phyloP scores from a whole-genome alignment of 2,113 vertebrate genomes.

The Formicarius rufipectus region DNA sequence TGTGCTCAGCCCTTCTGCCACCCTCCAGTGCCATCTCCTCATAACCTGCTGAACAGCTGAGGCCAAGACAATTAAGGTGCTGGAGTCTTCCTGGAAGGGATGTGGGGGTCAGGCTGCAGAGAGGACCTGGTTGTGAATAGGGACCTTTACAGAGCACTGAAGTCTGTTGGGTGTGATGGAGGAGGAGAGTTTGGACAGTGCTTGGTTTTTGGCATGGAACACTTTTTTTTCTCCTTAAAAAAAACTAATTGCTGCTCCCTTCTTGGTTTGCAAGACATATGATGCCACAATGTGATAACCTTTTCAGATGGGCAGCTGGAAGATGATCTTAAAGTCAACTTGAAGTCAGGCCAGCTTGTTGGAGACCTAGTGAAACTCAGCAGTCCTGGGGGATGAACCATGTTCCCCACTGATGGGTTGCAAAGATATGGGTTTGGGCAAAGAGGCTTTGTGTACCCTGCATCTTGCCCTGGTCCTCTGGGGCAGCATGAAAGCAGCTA shows the following conservation, averaged over 20 bases:
- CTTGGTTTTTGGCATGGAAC: neutral
- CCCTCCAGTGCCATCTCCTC: neutral
- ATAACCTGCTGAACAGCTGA: neutral
- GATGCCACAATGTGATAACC: neutral
- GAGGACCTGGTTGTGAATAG: neutral
- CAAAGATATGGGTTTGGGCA: neutral
- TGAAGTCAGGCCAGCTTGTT: neutral
- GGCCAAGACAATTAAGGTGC: neutral
- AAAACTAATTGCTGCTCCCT: neutral
- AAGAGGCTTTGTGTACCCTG: neutral
- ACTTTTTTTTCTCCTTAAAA: rapidly evolving
- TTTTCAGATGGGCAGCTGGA: neutral
- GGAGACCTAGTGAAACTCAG: neutral
- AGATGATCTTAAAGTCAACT: neutral
- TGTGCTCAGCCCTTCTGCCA: neutral
- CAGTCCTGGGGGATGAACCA: neutral
- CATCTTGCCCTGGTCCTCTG: neutral
- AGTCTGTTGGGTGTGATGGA: neutral
- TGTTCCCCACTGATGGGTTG: neutral
- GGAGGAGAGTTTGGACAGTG: neutral
- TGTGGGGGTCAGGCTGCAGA: rapidly evolving
- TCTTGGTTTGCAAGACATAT: neutral
- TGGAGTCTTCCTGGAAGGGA: neutral
- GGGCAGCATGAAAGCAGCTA: rapidly evolving
- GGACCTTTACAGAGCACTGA: neutral